Evolutionary conservation across 2,888 invertebrate genomes (phyloP), one percentile per base, ranked within the genome.

Genomic region (Zele albiditarsus): DNA sequence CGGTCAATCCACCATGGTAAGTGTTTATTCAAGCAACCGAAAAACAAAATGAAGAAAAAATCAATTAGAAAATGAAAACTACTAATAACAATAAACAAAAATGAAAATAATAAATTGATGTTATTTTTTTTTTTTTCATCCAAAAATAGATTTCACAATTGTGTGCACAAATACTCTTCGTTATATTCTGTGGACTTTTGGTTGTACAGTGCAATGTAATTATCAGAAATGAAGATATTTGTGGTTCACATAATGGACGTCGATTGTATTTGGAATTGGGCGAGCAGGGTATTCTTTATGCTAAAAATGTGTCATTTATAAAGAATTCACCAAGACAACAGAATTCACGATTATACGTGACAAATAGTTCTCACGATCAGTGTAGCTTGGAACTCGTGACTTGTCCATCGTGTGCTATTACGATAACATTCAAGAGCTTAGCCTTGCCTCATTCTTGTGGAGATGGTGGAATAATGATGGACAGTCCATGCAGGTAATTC

Each of bases 381-480:
- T 94, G 94, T 84, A 92, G 91, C 78, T 88, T 94, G 72, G 94
- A 94, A 86, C 89, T 94, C 78, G 92, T 94, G 58, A 93, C 94
- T 2, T 94, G 94, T 84, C 93, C 94, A 0, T 93, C 93, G 23
- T 94, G 94, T 84, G 91, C 94, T 68, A 91, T 93, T 73, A 88
- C 89, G 49, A 85, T 92, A 60, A 90, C 90, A 62, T 91, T 93
- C 81, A 90, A 89, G 84, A 90, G 85, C 16, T 83, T 91, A 20
- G 86, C 88, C 62, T 83, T 91, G 74, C 86, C 88, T 27, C 89
- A 90, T 71, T 87, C 88, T 27, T 89, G 89, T 81, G 85, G 85
- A 49, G 88, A 89, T 33, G 87, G 85, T 14, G 85, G 86, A 25
- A 83, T 87, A 60, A 81, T 82, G 62, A 83, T 88, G 83, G 89